Percentiles rank a stretch among this genome's conserved stretches.
phyloP scores from a whole-genome alignment of 2,113 vertebrate genomes.

The Oxyura jamaicensis region DNA sequence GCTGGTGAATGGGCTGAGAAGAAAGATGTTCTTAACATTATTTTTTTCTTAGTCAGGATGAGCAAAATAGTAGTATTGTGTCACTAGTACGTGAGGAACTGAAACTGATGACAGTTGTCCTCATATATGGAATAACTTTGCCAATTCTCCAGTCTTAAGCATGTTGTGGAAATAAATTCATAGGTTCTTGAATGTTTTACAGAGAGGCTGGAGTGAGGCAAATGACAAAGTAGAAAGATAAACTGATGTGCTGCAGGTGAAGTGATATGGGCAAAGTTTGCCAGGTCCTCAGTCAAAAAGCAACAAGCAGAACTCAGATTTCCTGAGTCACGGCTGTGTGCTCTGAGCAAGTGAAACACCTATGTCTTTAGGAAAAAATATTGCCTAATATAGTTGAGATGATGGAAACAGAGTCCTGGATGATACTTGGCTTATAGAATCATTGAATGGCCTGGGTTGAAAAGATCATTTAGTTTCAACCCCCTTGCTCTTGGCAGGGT shows the following conservation, averaged over 20 bases:
- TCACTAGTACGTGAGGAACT: neutral
- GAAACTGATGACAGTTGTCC: neutral
- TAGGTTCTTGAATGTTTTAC: neutral
- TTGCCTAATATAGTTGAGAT: neutral
- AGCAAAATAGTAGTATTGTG: neutral
- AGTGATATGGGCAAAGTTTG: neutral
- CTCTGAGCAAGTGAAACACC: neutral
- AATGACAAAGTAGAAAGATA: neutral
- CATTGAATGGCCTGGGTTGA: too few relatives aligned
- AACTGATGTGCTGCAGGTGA: neutral
- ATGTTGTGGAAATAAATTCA: neutral
- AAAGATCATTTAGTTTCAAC: too few relatives aligned
- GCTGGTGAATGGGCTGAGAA: constrained; percentile 1
- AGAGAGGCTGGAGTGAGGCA: neutral
- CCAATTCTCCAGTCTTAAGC: neutral
- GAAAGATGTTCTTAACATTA: neutral
- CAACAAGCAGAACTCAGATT: neutral
- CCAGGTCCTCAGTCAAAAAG: neutral
- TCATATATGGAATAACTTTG: neutral
- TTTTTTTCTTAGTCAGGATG: neutral
- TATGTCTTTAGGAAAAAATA: neutral
- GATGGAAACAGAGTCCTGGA: neutral
- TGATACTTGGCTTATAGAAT: neutral
- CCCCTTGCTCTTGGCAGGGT: too few relatives aligned
- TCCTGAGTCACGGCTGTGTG: neutral